These are phyloP conservation scores for Sphaerodactylus townsendi DNA, from an alignment of 2,113 vertebrate genomes.

Conservation along the genomic window DNA sequence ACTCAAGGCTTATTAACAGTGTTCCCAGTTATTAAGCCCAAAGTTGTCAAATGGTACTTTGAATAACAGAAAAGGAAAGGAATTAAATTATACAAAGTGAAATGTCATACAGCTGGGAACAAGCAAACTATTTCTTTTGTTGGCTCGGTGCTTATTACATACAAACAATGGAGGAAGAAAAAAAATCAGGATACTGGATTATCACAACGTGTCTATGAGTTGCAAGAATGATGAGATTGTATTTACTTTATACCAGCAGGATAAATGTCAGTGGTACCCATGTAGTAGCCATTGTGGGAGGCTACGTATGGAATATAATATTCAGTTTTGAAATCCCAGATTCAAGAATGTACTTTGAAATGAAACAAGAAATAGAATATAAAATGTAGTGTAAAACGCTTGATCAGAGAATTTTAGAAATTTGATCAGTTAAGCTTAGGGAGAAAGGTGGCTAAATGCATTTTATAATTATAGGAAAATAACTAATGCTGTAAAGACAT, in stretches of 20 bases:
- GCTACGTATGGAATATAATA: not conserved
- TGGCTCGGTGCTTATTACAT: not conserved
- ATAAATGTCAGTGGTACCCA: not conserved
- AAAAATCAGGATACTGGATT: not conserved
- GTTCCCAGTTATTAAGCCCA: not conserved
- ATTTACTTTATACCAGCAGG: too few relatives aligned
- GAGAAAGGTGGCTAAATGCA: not conserved
- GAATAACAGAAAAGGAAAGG: not conserved
- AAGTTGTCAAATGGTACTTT: not conserved
- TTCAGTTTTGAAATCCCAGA: not conserved
- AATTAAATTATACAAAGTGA: not conserved
- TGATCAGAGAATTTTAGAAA: not conserved
- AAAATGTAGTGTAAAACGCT: not conserved
- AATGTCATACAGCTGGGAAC: not conserved
- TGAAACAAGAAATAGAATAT: not conserved
- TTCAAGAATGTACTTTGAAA: not conserved
- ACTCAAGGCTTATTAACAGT: constrained; percentile 15
- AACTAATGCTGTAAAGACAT: too few relatives aligned
- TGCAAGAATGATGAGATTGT: not conserved
- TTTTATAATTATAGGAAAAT: too few relatives aligned
- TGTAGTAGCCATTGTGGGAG: not conserved
- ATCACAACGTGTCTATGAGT: not conserved
- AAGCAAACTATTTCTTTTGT: not conserved
- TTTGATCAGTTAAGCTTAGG: too few relatives aligned
- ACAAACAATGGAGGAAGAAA: not conserved